Percentiles rank a stretch among this genome's conserved stretches.
phyloP scores from a whole-genome alignment of 2,888 invertebrate genomes.

The Conchocele bisecta region DNA sequence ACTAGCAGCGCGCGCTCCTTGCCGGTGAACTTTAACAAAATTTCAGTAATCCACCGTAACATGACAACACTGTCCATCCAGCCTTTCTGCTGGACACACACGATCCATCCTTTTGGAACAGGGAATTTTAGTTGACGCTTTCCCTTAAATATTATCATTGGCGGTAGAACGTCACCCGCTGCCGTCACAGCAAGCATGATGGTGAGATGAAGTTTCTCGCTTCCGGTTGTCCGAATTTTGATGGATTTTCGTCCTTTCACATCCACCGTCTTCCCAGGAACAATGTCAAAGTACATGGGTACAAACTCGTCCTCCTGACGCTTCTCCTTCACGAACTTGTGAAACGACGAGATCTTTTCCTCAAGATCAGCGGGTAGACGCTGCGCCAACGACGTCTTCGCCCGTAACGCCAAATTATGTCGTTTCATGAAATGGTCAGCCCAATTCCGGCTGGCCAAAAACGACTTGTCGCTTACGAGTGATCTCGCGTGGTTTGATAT shows the following conservation, averaged over 20 bases:
- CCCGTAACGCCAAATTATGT: background rate
- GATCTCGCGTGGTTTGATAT: background rate
- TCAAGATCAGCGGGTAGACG: conserved; percentile 2
- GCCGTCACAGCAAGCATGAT: background rate
- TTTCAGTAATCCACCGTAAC: conserved; percentile 13
- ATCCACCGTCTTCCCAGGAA: background rate
- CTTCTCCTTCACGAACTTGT: background rate
- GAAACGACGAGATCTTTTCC: background rate
- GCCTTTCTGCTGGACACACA: background rate
- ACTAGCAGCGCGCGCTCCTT: conserved; percentile 10
- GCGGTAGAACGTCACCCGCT: background rate
- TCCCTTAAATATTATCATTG: conserved; percentile 10
- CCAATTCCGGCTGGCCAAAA: background rate
- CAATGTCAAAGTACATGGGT: conserved; percentile 2
- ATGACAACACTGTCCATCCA: conserved; percentile 18
- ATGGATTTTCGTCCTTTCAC: background rate
- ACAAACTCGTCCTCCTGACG: background rate
- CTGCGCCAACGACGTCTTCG: conserved; percentile 1
- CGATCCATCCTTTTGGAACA: conserved; percentile 9
- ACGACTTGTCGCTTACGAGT: background rate
- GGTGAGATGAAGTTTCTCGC: background rate
- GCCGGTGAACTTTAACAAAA: conserved; percentile 9
- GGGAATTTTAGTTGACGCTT: conserved; percentile 1
- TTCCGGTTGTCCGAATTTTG: background rate
- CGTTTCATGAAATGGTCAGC: background rate